Evolutionary conservation across 2,888 invertebrate species (phyloP), one percentile per base, ranked within the genome.

Genomic region (Machimus atricapillus): DNA sequence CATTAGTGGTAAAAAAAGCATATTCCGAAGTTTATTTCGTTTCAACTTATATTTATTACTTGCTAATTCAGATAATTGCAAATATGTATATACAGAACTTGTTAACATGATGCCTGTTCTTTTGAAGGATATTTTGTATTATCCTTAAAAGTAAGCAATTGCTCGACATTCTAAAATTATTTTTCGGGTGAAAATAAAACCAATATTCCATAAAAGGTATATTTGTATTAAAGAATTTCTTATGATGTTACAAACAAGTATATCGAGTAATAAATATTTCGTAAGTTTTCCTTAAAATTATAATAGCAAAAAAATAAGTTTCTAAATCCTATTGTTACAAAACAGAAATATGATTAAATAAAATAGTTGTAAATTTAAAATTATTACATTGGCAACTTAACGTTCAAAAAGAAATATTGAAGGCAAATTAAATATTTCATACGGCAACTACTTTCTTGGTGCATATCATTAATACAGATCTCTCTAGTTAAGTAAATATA

Each of bases 221-320:
- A 76, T 76, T 31, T 76, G 8, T 52, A 76, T 85, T 85, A 52
- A 52, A 52, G 34, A 52, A 56, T 77, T n/a, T 5, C 23, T 34
- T 76, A 46, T 58, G n/a, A 66, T 19, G 34, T 76, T 52, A 76
- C 34, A 52, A 85, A 56, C 9, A 52, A 19, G 40, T 77, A 52
- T 74, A 76, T 76, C 52, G 19, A 52, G 34, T 40, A 85, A 85
- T 85, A 85, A 81, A 81, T 81, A 81, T 81, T 37, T 34, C 81
- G 27, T 31, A 81, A 56, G 19, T 40, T 40, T 14, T 40, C n/a
- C 43, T 78, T 78, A 78, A 19, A 78, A 43, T 43, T 78, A 78
- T 40, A 78, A 40, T 40, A 40, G 37, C 43, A 40, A 40, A 14
- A 31, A 78, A 9, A 5, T 23, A 78, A 46, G 2, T 43, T 43